Base-by-base conservation (phyloP, 2,888 invertebrate genomes). In the Mythimna vitellina region DNA sequence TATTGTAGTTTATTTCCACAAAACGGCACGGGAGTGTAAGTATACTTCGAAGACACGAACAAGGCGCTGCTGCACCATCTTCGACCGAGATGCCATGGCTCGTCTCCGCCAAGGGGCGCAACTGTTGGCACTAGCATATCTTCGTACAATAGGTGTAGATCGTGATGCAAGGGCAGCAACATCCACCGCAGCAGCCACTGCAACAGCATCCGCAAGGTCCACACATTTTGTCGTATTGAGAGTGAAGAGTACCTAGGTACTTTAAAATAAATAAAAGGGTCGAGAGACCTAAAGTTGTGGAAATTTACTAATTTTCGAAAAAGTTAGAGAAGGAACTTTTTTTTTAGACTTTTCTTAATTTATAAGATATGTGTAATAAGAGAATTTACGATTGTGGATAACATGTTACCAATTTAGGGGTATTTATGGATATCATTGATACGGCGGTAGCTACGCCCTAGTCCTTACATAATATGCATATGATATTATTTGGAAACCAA, bases 61-160 rank as follows among this genome's bases (percentile, higher is more conserved):
- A 81, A 73, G 63, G 71, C 76, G 56, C 60, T 54, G 60, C 57
- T 35, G 64, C 65, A 58, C 73, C 56, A 54, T 60, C 32, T 70
- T 87, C 82, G 35, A 86, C 87, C 64, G 89, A 87, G 73, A 76
- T 77, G 62, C 63, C 63, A 82, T 78, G 81, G 74, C 70, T 82
- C 75, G 70, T 83, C 78, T 65, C 84, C 80, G 63, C 83, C 77
- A 32, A 65, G 46, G n/a, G 49, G 64, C 57, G 65, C 68, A 49
- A 57, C 69, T 75, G 79, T 1, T n/a, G 60, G 63, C 62, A 57
- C 71, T 88, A 95, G 87, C 95, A 95, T 80, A 95, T 95, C 94
- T 95, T 95, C 66, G 95, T 95, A 87, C 94, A 95, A 86, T 95
- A 94, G 51, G 94, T 94, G 89, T 95, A 93, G 80, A 95, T 95